A percentile compares a stretch with the other conserved stretches of the same genome.
phyloP scores from a whole-genome alignment of 2,113 vertebrate genomes.

The Coracopsis vasa region DNA sequence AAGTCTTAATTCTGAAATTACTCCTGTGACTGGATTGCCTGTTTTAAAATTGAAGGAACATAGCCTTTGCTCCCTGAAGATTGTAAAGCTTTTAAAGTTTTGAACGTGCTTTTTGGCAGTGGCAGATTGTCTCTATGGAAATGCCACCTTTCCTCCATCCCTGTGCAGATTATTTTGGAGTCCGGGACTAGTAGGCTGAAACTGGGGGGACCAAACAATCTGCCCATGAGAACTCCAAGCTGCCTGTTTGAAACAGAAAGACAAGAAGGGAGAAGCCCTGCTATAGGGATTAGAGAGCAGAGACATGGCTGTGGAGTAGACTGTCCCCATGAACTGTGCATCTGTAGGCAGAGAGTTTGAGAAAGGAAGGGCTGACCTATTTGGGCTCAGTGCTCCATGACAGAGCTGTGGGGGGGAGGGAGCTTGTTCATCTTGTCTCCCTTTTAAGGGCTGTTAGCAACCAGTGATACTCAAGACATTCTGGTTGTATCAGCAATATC shows the following conservation, averaged over 20 bases:
- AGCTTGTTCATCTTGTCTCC: background rate
- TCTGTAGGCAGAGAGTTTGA: background rate
- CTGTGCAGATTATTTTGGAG: background rate
- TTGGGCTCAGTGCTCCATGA: accelerated
- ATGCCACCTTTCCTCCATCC: background rate
- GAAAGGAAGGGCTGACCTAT: background rate
- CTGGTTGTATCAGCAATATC: background rate
- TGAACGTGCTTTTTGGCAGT: background rate
- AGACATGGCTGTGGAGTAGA: background rate
- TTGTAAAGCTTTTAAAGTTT: background rate
- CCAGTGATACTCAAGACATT: background rate
- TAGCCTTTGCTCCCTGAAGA: background rate
- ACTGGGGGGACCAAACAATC: background rate
- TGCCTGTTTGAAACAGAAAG: background rate
- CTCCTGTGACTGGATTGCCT: background rate
- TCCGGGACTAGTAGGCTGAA: background rate
- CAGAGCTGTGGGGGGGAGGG: background rate
- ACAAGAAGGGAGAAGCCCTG: background rate
- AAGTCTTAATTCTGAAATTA: background rate
- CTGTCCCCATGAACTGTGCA: background rate
- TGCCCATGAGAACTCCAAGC: background rate
- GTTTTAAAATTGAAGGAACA: background rate
- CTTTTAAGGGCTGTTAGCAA: background rate
- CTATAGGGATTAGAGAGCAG: background rate
- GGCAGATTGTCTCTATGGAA: background rate